Evolutionary conservation across 2,888 invertebrate genomes (phyloP), one percentile per base, ranked within the genome.

Genomic region (Autographa gamma): DNA sequence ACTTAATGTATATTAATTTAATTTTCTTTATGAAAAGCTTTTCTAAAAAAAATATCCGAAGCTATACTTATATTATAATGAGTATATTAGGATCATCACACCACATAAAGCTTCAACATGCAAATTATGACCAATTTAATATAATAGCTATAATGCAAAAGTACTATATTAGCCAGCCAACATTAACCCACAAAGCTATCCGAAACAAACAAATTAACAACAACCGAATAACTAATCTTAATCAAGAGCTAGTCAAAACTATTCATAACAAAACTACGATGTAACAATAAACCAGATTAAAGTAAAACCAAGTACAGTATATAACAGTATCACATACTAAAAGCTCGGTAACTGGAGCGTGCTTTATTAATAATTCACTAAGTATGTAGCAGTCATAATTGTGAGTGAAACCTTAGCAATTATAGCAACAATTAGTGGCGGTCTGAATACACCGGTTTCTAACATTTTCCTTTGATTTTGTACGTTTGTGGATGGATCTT

Each of bases 331-430:
- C 73, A 76, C 76, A 71, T 79, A 77, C 82, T 79, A 77, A 81
- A 80, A 85, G 74, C 76, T 80, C 63, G 14, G 66, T 73, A 92
- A 90, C 85, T 90, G 86, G 92, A 88, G 85, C 91, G 86, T 85
- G 83, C 79, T 84, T 85, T 89, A 92, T 92, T 93, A 92, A 91
- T 93, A 94, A 93, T 93, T 92, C 93, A 92, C 91, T 91, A 91
- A 91, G 91, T 91, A 91, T 90, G 88, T 91, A 90, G 91, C 91
- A 91, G 90, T 95, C 93, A 93, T 94, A 94, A 93, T 93, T 93
- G 93, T 93, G 88, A 93, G 95, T 94, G 95, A 95, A 95, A 95
- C 92, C 90, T 88, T 86, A 74, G 91, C 91, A 95, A 95, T 95
- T 95, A 95, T 88, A 79, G 88, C 86, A 83, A 90, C 93, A 92